These are phyloP conservation scores for Anoplopoma fimbria DNA, from an alignment of 2,113 vertebrate species.

Conservation along the genomic window DNA sequence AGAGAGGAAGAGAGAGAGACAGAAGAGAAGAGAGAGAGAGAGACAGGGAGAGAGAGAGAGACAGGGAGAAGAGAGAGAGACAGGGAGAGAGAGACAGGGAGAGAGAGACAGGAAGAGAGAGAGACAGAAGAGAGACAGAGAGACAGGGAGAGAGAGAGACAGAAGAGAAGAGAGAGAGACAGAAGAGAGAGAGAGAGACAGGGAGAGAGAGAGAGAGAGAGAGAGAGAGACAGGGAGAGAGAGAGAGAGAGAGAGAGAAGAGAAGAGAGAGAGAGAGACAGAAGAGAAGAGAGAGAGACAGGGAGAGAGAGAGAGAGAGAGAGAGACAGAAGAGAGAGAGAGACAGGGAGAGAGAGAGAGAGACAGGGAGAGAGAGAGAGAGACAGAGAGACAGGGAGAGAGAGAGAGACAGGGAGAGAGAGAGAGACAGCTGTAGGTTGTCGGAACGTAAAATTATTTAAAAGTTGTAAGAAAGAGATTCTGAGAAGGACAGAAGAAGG, in stretches of 20 bases:
- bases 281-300: neutral
- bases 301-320: neutral
- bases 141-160: neutral
- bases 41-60: neutral
- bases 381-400: neutral
- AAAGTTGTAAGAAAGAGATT: constrained; percentile 48
- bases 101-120: neutral
- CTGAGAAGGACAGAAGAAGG: constrained; percentile 36
- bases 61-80: neutral
- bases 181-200: neutral
- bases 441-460: constrained; percentile 45
- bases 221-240: neutral
- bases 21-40: neutral
- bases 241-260: neutral
- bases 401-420: neutral
- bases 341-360: constrained; percentile 23
- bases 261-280: neutral
- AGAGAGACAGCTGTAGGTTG: neutral
- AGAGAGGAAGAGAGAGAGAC: neutral
- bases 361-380: neutral
- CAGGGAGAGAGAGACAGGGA: neutral
- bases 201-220: constrained; percentile 15
- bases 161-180: neutral
- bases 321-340: too few relatives aligned
- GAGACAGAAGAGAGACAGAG: neutral